Base-by-base conservation (phyloP, 2,113 vertebrate species). In the Crotalus tigris region DNA sequence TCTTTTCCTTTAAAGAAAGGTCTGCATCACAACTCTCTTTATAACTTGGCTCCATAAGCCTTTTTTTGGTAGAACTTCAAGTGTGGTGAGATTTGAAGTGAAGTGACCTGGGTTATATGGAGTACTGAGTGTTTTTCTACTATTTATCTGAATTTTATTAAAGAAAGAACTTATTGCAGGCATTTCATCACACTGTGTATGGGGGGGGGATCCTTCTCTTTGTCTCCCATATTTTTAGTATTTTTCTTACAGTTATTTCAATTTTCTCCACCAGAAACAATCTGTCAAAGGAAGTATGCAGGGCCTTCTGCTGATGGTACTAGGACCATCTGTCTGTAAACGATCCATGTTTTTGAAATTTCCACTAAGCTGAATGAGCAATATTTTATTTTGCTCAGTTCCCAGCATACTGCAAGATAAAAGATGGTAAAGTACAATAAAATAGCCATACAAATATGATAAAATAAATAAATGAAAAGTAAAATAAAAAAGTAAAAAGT, bases 31-130 rank as follows among this genome's bases (percentile, higher is more conserved):
- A 86, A 19, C 17, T 81, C 1, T 39, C 15, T 59, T 58, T 23
- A 91, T 2, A 64, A 61, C n/a, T n/a, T 93, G 55, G 4, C 13
- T 90, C 49, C 64, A 94, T 94, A 91, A 21, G 93, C 9, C 90
- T 24, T 93, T 69, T 87, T 90, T 90, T 49, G 92, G 54, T 85
- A 89, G 75, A 94, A 10, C 29, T 61, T 51, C n/a, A 54, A 94
- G 0, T 46, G 17, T 91, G 86, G 92, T 81, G 46, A 93, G 91
- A 85, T 24, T 93, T 85, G 94, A 94, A 93, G 75, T 93, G 94
- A 95, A 87, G 24, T 44, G 13, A 69, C 7, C n/a, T 90, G 44
- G 5, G 26, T 24, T 64, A 39, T 26, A 39, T 59, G 33, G 23
- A 86, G 11, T 39, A 24, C 26, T 64, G 61, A 64, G 3, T 13